phyloP scores from a whole-genome alignment of 1,140 invertebrate genomes.

The Lordiphosa clarofinis region DNA sequence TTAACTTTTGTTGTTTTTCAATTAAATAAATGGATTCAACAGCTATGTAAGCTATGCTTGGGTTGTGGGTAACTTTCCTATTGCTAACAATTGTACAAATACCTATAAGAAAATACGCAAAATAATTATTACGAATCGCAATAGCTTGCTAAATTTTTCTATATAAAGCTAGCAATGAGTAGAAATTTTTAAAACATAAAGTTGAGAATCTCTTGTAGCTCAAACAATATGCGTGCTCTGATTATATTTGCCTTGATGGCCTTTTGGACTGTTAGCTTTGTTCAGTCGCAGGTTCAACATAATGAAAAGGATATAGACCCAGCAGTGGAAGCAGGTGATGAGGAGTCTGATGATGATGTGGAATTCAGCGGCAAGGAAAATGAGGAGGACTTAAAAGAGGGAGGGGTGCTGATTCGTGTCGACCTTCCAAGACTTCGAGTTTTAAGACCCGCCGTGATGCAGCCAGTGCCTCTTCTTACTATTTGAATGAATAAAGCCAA shows the following conservation, averaged over 20 bases:
- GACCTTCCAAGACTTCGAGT: constrained; percentile 30
- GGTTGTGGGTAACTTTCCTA: background rate
- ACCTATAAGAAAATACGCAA: background rate
- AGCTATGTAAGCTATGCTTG: background rate
- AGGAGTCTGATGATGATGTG: background rate
- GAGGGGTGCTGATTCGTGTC: background rate
- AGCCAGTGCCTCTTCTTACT: background rate
- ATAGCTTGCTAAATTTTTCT: constrained; percentile 3
- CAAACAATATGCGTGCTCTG: constrained; percentile 9
- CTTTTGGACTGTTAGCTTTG: constrained; percentile 1
- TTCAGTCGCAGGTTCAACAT: background rate
- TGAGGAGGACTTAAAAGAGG: background rate
- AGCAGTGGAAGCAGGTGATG: background rate
- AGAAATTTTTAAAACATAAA: constrained; percentile 1
- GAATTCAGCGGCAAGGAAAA: background rate
- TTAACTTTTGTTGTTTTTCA: too few relatives aligned
- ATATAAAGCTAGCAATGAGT: background rate
- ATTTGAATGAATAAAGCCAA: constrained; percentile 15
- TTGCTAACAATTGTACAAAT: constrained; percentile 13
- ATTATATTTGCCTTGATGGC: constrained; percentile 6
- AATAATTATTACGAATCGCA: background rate
- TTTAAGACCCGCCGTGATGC: constrained; percentile 22
- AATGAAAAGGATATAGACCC: background rate
- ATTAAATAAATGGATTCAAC: background rate
- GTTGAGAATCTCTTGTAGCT: background rate